These are phyloP conservation scores for Tinamus guttatus DNA, from an alignment of 2,113 vertebrate species.

Conservation along the genomic window DNA sequence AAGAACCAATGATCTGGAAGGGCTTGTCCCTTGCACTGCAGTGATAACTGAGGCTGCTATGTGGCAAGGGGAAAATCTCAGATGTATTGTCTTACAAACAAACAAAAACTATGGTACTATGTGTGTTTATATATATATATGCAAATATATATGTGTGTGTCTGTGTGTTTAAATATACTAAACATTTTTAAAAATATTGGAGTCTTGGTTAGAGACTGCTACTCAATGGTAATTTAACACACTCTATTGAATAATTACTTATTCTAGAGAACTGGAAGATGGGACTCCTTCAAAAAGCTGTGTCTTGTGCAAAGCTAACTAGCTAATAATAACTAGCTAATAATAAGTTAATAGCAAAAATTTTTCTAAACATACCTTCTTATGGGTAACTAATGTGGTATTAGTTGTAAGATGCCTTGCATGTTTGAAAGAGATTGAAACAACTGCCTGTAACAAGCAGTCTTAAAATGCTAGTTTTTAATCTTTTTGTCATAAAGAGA, in stretches of 20 bases:
- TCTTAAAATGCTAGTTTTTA: background rate
- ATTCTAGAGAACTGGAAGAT: background rate
- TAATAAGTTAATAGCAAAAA: background rate
- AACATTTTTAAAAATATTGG: background rate
- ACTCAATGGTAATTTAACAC: background rate
- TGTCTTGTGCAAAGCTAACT: background rate
- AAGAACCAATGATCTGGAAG: background rate
- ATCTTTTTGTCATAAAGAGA: background rate
- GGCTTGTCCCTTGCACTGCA: background rate
- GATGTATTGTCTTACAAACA: background rate
- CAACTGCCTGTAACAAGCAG: background rate
- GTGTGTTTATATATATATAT: background rate
- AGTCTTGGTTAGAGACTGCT: background rate
- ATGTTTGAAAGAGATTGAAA: background rate
- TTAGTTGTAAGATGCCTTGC: background rate
- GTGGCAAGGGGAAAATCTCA: background rate
- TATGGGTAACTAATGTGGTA: rapidly evolving
- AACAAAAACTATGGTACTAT: background rate
- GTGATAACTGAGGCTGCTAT: background rate
- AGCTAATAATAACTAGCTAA: background rate
- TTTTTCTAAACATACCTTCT: background rate
- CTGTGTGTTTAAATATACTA: background rate
- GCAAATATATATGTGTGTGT: background rate
- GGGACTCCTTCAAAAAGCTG: background rate
- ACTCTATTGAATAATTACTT: background rate